Evolutionary conservation across 2,113 vertebrate genomes (phyloP).

Genomic region (Ptyas mucosa): DNA sequence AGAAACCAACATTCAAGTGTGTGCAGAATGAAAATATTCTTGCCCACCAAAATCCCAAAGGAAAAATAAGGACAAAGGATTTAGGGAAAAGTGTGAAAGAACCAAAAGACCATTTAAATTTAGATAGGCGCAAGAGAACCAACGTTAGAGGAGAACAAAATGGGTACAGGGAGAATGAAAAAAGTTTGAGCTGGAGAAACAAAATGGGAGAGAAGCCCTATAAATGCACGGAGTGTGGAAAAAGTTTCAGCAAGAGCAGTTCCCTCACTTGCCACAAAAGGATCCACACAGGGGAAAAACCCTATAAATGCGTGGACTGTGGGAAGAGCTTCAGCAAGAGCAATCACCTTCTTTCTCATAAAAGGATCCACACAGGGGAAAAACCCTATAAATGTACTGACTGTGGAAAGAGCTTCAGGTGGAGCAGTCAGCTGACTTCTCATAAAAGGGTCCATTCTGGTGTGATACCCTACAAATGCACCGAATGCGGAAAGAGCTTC

Average conservation of each 20-base stretch:
- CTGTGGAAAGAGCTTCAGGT: too few species aligned
- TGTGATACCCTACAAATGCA: too few species aligned
- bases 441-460: too few species aligned
- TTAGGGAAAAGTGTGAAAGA: not conserved
- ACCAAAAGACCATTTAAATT: not conserved
- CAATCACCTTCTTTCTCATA: too few species aligned
- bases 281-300: too few species aligned
- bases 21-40: not conserved
- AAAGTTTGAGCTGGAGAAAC: not conserved
- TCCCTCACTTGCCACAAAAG: too few species aligned
- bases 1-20: not conserved
- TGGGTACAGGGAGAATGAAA: not conserved
- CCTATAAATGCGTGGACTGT: too few species aligned
- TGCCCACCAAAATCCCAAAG: not conserved
- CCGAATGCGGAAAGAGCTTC: not conserved
- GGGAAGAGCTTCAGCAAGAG: too few species aligned
- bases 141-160: not conserved
- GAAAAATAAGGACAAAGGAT: not conserved
- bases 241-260: too few species aligned
- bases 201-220: not conserved
- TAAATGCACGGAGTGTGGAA: not conserved
- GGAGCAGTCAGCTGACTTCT: too few species aligned
- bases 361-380: too few species aligned
- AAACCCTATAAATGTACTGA: too few species aligned
- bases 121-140: not conserved